Percentiles rank a stretch among this genome's conserved stretches.
phyloP scores from a whole-genome alignment of 2,888 invertebrate species.

The Chelonus formosanus region DNA sequence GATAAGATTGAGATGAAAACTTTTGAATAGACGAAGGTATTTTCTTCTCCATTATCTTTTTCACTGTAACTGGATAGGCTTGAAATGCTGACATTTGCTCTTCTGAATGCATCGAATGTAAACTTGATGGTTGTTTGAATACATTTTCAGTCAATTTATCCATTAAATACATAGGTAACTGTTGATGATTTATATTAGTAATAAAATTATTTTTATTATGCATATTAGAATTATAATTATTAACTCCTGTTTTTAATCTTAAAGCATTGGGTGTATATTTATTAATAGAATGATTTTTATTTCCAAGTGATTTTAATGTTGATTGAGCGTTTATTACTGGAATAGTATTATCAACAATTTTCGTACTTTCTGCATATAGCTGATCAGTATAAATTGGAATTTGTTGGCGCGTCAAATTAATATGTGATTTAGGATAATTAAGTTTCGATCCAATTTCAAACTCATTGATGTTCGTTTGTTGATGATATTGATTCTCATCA shows the following conservation, averaged over 20 bases:
- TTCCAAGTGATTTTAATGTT: not conserved
- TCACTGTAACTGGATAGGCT: conserved; percentile 66
- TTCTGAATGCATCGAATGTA: not conserved
- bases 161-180: conserved; percentile 65
- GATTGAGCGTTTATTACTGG: not conserved
- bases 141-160: conserved; percentile 69
- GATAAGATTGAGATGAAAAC: conserved; percentile 56
- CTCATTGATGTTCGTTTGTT: not conserved
- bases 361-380: not conserved
- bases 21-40: conserved; percentile 69
- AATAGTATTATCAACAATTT: not conserved
- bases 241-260: not conserved
- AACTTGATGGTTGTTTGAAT: conserved; percentile 58
- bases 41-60: conserved; percentile 71
- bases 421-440: conserved; percentile 3
- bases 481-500: conserved; percentile 6
- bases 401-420: conserved; percentile 3
- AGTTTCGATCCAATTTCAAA: not conserved
- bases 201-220: not conserved
- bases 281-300: conserved; percentile 4
- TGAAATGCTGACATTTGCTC: conserved; percentile 67
- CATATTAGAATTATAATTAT: not conserved
- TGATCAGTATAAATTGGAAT: not conserved
- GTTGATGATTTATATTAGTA: not conserved
- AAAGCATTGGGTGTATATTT: conserved; percentile 1